Evolutionary conservation across 2,797 vertebrate genomes (phyloP).

Genomic region (Spinus olivaceus): DNA sequence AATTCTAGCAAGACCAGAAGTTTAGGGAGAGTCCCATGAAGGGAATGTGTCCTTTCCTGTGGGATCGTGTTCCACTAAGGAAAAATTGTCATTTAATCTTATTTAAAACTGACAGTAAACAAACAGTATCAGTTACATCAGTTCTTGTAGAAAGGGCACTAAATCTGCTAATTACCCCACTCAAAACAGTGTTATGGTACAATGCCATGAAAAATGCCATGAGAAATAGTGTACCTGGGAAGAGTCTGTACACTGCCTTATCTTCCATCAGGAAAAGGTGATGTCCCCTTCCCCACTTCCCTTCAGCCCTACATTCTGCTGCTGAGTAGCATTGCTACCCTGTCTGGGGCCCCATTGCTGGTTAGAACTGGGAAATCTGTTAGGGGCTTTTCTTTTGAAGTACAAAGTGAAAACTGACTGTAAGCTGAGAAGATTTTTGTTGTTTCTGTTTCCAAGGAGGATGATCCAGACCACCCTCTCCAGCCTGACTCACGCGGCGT

Average conservation of each 20-base stretch:
- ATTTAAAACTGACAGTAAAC: not conserved
- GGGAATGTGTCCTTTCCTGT: not conserved
- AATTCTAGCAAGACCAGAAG: not conserved
- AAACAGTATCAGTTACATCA: not conserved
- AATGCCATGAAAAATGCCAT: not conserved
- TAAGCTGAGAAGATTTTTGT: not conserved
- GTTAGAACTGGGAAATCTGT: not conserved
- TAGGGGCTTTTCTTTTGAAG: not conserved
- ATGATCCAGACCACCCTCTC: slow-evolving; percentile 70
- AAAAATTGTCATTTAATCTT: not conserved
- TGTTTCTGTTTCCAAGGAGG: slow-evolving; percentile 61
- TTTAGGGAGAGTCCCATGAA: fast-evolving
- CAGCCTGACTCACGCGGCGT: slow-evolving; percentile 79
- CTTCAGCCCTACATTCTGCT: fast-evolving
- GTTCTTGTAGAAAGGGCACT: not conserved
- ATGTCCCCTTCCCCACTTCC: not conserved
- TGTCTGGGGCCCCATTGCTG: not conserved
- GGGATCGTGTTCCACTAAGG: not conserved
- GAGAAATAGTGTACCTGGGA: not conserved
- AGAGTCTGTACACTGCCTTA: not conserved
- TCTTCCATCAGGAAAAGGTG: not conserved
- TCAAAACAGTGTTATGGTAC: not conserved
- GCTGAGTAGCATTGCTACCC: fast-evolving
- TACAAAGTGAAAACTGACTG: not conserved
- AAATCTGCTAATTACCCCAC: not conserved